A percentile compares a stretch with the other conserved stretches of the same genome.
Evolutionary conservation across 1,140 invertebrate genomes (phyloP).

Genomic region (Hylaeus volcanicus): DNA sequence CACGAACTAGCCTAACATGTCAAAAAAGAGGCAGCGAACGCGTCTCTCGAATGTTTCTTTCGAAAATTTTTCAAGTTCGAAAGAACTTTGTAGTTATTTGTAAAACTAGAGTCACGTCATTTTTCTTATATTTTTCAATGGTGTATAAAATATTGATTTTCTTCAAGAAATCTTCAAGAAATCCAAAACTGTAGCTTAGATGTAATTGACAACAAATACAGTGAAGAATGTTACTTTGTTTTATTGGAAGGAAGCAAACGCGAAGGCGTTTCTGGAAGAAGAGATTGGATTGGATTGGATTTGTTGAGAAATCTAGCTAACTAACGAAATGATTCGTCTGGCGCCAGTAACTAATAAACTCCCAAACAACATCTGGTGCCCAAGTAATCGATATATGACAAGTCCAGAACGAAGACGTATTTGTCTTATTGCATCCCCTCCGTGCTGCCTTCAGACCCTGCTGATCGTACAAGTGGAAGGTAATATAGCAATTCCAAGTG

Average conservation of each 20-base stretch:
- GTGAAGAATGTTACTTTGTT: no score
- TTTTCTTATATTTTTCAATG: no score
- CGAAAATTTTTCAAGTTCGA: background rate
- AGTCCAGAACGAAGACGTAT: background rate
- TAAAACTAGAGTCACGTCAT: no score
- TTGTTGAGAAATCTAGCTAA: background rate
- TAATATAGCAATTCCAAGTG: conserved; percentile 1
- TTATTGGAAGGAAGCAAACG: no score
- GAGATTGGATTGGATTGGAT: background rate
- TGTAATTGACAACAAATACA: no score
- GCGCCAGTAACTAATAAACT: background rate
- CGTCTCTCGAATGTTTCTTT: background rate
- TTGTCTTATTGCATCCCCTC: conserved; percentile 1
- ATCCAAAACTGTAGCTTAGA: no score
- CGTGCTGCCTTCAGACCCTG: background rate
- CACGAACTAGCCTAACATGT: no score
- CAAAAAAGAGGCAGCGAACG: background rate
- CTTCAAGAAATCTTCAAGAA: no score
- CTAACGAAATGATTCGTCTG: background rate
- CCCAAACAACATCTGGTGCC: background rate
- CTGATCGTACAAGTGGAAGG: background rate
- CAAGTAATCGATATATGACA: background rate
- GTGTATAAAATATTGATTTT: no score
- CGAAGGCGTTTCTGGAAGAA: background rate
- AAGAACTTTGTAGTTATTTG: no score